Base-by-base conservation (phyloP, 1,140 invertebrate species). In the Arctopsyche grandis region DNA sequence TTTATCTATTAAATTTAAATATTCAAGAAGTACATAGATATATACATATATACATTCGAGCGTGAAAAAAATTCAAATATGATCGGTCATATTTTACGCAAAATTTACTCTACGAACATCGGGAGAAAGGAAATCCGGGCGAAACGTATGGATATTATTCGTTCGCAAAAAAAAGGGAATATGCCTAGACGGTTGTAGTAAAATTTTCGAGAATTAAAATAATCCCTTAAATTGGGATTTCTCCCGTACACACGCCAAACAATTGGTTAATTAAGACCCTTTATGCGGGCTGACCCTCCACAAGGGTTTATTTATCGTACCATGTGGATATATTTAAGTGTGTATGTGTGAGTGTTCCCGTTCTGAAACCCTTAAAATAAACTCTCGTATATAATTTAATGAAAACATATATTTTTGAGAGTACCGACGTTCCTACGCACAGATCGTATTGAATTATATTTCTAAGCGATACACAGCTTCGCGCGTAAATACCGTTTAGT, bases 231-330 rank as follows among this genome's bases (percentile, higher is more conserved):
- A 66, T 66, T 66, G 63, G 63, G 48, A 52, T 52, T 52, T 52
- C 48, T 52, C 10, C 48, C 21, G 63, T 29, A 24, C 63, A 9
- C 22, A 66, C 63, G 63, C 63, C 63, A 66, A 66, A 66, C 63
- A 66, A 66, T 66, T 22, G 63, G 63, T 66, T 66, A 66, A 66
- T 66, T 66, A 66, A 66, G 63, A 24, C 63, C 63, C 63, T 66
- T 66, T 66, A 66, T 66, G 63, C 63, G 63, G 9, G 10, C 24
- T 60, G 58, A 60, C n/a, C 58, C 58, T 52, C 16, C 48, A 10
- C 58, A 38, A 9, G 24, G 63, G 63, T 66, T 66, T 66, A 66
- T 66, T 66, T 66, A 66, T 66, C n/a, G 24, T 26, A 12, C 16
- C 21, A 60, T 60, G 21, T 21, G 21, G 9, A 60, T 60, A 21